Percentiles rank a stretch among this genome's conserved stretches.
Conservation (phyloP, 2,888 invertebrate species). For the Cremastinae sp. region DNA sequence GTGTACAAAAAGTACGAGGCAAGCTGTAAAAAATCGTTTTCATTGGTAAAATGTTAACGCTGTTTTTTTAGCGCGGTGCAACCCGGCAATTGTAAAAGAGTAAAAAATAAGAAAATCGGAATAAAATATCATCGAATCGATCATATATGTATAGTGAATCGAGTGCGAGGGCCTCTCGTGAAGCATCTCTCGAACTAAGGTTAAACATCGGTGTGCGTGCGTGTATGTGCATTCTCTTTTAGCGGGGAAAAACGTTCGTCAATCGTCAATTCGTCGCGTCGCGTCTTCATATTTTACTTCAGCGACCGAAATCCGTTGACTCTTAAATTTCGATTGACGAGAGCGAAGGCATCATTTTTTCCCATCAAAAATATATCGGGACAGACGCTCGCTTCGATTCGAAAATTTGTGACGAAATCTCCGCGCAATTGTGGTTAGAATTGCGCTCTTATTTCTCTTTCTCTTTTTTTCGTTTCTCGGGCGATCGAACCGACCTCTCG, state of each 20-base stretch:
- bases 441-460: constrained; percentile 68
- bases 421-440: constrained; percentile 71
- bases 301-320: neutral
- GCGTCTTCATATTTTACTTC: constrained; percentile 12
- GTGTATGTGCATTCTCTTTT: constrained; percentile 56
- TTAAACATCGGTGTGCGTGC: constrained; percentile 63
- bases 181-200: constrained; percentile 71
- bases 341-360: neutral
- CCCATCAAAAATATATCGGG: neutral
- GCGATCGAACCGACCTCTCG: constrained; percentile 75
- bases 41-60: constrained; percentile 6
- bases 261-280: constrained; percentile 28
- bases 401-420: constrained; percentile 31
- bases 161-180: constrained; percentile 73
- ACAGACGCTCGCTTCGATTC: neutral
- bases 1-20: constrained; percentile 43
- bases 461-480: constrained; percentile 55
- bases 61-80: constrained; percentile 11
- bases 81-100: constrained; percentile 7
- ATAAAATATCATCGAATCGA: constrained; percentile 17
- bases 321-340: neutral
- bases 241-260: constrained; percentile 58
- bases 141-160: constrained; percentile 24
- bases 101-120: constrained; percentile 12
- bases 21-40: constrained; percentile 34